Conservation (phyloP, 2,888 invertebrate species). For the Ophion slaviceki region DNA sequence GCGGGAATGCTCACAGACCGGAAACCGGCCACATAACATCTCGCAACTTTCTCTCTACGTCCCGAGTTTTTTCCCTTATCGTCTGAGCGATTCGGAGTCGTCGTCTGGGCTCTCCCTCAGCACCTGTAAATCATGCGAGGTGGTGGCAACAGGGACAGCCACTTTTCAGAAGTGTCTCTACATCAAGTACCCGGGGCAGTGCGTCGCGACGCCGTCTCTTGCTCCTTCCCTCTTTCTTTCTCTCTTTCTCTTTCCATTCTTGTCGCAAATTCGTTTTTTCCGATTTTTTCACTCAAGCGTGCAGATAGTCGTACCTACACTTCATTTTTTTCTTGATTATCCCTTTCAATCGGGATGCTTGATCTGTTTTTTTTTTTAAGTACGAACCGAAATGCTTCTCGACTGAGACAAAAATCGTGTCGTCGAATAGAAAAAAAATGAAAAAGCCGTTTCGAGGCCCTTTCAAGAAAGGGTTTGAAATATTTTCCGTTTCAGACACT, state of each 20-base stretch:
- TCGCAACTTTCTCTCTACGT: conserved; percentile 32
- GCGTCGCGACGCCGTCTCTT: conserved; percentile 52
- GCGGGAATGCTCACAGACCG: conserved; percentile 14
- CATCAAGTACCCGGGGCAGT: conserved; percentile 70
- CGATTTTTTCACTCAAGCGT: background rate
- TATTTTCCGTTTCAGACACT: conserved; percentile 30
- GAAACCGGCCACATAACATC: conserved; percentile 30
- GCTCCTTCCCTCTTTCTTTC: conserved; percentile 18
- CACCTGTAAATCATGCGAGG: conserved; percentile 73
- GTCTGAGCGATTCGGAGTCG: conserved; percentile 51
- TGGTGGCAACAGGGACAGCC: conserved; percentile 67
- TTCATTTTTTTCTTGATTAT: background rate
- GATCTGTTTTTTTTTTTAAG: background rate
- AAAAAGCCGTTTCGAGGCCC: background rate
- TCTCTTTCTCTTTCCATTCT: background rate
- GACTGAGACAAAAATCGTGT: conserved; percentile 13
- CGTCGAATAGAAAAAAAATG: background rate
- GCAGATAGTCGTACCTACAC: background rate
- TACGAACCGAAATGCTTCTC: background rate
- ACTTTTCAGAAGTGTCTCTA: conserved; percentile 73
- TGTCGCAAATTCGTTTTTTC: conserved; percentile 25
- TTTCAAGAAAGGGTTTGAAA: background rate
- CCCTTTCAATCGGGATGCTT: background rate
- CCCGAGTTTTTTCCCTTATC: conserved; percentile 33
- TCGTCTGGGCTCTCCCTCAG: conserved; percentile 29